Base-by-base conservation (phyloP, 2,888 invertebrate species). In the Ametastegia equiseti region DNA sequence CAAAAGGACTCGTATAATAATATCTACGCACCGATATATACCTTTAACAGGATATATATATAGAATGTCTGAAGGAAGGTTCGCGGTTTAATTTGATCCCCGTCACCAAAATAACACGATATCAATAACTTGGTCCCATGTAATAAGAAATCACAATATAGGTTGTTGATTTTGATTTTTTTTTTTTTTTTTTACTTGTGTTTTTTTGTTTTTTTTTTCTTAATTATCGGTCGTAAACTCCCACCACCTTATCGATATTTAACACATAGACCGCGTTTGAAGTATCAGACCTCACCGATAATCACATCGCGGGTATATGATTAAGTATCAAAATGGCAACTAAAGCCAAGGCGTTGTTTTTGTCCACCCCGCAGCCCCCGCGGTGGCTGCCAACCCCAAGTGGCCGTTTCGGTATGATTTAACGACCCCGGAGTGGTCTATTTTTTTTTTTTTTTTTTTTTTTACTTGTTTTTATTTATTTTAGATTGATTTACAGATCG, bases 321-420 rank as follows among this genome's bases (percentile, higher is more conserved):
- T 65, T 81, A 83, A 80, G 80, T 83, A 83, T 83, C 83, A 85
- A 84, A 85, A 85, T 85, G 83, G 85, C 83, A 83, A 84, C 84
- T 84, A 71, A n/a, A 54, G 80, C 69, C 57, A 82, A 84, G 81
- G 80, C 81, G 80, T 80, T 80, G 45, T 75, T 80, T 73, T 80
- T 57, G 45, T 80, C 75, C n/a, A 27, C 36, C 27, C 42, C 23
- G 42, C 23, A 30, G 27, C 39, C 73, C 60, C 57, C 39, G 11
- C 60, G n/a, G 9, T 27, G 11, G 82, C 81, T 69, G 79, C 79
- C 65, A 77, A 81, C 79, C 71, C 47, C 60, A 42, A 42, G 5
- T 11, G 30, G 23, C 15, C 13, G 60, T 60, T 30, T 60, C 60
- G 6, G 15, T 11, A 30, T 30, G 30, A 60, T 60, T 60, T 15